These are phyloP conservation scores for Protophormia terraenovae DNA, from an alignment of 2,888 invertebrate species.

Conservation along the genomic window DNA sequence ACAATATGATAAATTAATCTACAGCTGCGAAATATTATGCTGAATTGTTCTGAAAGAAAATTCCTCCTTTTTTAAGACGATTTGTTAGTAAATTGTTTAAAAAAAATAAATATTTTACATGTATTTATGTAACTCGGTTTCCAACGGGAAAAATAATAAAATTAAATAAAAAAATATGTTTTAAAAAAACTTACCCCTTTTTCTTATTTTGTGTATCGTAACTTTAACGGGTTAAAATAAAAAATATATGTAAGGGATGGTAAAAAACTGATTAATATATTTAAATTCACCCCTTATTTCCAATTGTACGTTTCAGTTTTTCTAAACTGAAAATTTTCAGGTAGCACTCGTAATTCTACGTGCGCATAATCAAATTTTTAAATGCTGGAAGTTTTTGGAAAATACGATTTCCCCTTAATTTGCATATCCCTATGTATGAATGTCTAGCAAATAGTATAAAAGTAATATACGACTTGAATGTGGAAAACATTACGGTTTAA, in stretches of 20 bases:
- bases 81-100: neutral
- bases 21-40: no score
- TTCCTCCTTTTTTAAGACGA: no score
- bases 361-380: constrained; percentile 79
- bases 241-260: neutral
- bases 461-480: neutral
- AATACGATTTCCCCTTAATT: constrained; percentile 18
- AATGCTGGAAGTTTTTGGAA: constrained; percentile 71
- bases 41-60: no score
- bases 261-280: neutral
- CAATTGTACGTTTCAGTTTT: neutral
- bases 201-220: neutral
- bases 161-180: neutral
- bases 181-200: constrained; percentile 36
- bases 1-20: no score
- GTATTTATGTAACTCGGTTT: neutral
- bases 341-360: neutral
- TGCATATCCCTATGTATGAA: constrained; percentile 40
- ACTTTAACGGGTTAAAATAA: constrained; percentile 54
- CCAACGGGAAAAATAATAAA: neutral
- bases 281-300: neutral
- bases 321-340: neutral
- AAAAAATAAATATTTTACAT: neutral
- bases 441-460: constrained; percentile 67
- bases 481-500: constrained; percentile 54